Conservation (phyloP, 2,888 invertebrate genomes). For the Apomyelois bistriatella region DNA sequence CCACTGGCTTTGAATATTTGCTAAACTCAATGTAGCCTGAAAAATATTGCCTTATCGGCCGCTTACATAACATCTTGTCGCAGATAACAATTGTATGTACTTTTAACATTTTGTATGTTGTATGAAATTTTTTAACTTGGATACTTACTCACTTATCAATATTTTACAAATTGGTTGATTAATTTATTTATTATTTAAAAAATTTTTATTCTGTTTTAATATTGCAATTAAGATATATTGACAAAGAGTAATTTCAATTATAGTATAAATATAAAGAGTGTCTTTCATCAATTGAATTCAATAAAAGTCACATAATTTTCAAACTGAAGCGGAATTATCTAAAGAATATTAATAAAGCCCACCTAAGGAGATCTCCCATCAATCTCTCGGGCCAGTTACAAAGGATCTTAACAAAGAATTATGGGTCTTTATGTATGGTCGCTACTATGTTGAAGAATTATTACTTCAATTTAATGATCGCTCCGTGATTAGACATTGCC, state of each 20-base stretch:
- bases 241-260: no score
- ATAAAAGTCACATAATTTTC: conserved; percentile 45
- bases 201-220: no score
- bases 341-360: conserved; percentile 67
- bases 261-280: no score
- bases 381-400: conserved; percentile 65
- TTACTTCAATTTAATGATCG: conserved; percentile 71
- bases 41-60: no score
- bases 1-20: no score
- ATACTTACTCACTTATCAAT: no score
- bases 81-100: no score
- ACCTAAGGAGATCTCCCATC: conserved; percentile 72
- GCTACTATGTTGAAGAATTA: conserved; percentile 76
- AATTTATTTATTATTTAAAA: not conserved
- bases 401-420: conserved; percentile 71
- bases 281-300: conserved; percentile 30
- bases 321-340: conserved; percentile 48
- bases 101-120: no score
- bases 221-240: not conserved
- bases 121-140: no score
- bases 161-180: no score
- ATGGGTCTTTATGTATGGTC: conserved; percentile 63
- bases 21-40: no score
- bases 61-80: no score
- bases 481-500: conserved; percentile 69